phyloP scores from a whole-genome alignment of 2,113 vertebrate species.

The Microcebus griseorufus region DNA sequence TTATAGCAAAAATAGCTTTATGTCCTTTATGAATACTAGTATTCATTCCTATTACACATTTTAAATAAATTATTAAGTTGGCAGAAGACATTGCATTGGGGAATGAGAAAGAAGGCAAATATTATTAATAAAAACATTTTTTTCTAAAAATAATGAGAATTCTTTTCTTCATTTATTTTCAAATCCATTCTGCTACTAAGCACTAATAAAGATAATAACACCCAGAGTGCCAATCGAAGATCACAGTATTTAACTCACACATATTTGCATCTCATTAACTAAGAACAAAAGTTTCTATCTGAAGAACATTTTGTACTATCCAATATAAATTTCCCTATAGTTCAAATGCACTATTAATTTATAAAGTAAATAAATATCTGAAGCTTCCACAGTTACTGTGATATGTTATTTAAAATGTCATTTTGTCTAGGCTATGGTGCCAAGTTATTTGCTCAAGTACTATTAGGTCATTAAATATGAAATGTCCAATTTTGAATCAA shows the following conservation, averaged over 20 bases:
- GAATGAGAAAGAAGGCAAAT: neutral
- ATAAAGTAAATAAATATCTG: neutral
- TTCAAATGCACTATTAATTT: neutral
- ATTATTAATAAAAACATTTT: neutral
- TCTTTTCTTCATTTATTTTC: slow-evolving; percentile 8
- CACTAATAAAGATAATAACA: neutral
- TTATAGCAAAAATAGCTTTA: neutral
- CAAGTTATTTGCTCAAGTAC: neutral
- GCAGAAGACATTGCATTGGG: neutral
- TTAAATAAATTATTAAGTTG: neutral
- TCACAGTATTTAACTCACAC: neutral
- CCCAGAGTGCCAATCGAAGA: neutral
- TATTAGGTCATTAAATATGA: too few relatives aligned
- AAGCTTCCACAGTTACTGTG: neutral
- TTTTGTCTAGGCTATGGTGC: rapidly evolving
- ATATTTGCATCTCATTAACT: neutral
- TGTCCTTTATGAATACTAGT: neutral
- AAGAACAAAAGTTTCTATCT: neutral
- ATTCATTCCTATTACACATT: neutral
- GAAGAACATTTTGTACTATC: neutral
- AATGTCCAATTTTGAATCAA: too few relatives aligned
- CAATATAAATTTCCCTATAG: neutral
- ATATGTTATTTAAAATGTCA: neutral
- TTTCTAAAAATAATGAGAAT: neutral
- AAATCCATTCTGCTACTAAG: neutral